A percentile compares a stretch with the other conserved stretches of the same genome.
Conservation (phyloP, 2,888 invertebrate genomes). For the Gibbula magus region DNA sequence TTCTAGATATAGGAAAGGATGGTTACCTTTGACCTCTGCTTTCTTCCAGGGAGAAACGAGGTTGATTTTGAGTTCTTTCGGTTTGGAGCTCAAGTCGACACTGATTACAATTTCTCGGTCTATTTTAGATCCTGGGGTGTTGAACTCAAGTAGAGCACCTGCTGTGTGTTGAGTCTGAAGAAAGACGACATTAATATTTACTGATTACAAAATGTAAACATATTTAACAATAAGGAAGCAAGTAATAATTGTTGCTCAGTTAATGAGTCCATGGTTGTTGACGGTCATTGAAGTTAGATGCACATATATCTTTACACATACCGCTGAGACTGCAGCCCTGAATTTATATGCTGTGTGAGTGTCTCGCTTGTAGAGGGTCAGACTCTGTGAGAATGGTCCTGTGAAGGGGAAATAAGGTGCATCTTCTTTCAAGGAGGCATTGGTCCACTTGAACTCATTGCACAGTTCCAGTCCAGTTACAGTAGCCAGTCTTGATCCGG, state of each 20-base stretch:
- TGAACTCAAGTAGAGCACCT: slow-evolving; percentile 78
- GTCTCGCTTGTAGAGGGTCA: slow-evolving; percentile 67
- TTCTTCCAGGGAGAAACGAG: slow-evolving; percentile 72
- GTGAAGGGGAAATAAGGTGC: slow-evolving; percentile 74
- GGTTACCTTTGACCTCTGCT: slow-evolving; percentile 66
- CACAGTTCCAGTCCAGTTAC: slow-evolving; percentile 91
- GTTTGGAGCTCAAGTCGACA: slow-evolving; percentile 62
- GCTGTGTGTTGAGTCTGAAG: slow-evolving; percentile 54
- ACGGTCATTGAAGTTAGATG: too few species aligned
- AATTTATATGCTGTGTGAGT: slow-evolving; percentile 66
- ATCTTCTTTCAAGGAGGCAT: slow-evolving; percentile 80
- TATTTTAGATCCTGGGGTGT: slow-evolving; percentile 88
- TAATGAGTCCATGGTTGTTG: too few species aligned
- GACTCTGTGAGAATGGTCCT: slow-evolving; percentile 61
- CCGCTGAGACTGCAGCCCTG: slow-evolving; percentile 61
- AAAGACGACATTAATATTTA: background rate
- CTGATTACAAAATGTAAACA: too few species aligned
- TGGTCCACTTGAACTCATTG: slow-evolving; percentile 81
- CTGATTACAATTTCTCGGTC: slow-evolving; percentile 79
- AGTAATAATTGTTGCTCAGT: too few species aligned
- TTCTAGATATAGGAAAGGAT: too few species aligned
- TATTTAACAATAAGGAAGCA: too few species aligned
- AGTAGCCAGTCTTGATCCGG: slow-evolving; percentile 79
- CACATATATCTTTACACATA: slow-evolving; percentile 25
- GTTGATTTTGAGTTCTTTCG: slow-evolving; percentile 53